These are phyloP conservation scores for Horisme vitalbata DNA, from an alignment of 2,888 invertebrate species.

Conservation along the genomic window DNA sequence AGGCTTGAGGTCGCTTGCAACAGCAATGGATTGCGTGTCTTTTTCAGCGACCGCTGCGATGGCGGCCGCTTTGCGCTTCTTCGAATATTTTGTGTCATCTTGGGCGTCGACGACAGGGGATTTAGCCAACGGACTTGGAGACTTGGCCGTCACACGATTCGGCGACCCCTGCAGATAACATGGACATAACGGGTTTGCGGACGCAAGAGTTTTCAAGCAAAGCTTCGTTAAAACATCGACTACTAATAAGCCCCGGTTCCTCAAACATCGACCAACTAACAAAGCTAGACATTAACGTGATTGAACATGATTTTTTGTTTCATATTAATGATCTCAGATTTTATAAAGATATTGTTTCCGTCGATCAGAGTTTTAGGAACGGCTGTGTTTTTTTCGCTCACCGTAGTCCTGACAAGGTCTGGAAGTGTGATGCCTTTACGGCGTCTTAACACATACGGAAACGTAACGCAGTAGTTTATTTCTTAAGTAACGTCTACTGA, in stretches of 20 bases:
- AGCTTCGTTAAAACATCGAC: no score
- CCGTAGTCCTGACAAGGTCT: not conserved
- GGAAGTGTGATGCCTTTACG: not conserved
- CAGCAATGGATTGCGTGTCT: not conserved
- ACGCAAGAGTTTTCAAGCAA: not conserved
- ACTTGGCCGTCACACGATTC: not conserved
- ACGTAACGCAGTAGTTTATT: not conserved
- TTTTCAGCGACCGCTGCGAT: not conserved
- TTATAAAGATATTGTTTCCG: no score
- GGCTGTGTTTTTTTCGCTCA: not conserved
- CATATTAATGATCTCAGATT: no score
- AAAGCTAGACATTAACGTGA: no score
- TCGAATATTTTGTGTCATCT: slow-evolving; percentile 27
- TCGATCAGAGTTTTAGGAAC: no score
- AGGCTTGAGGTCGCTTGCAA: not conserved
- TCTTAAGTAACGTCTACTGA: not conserved
- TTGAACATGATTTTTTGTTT: no score
- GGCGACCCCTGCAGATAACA: slow-evolving; percentile 18
- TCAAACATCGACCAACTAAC: no score
- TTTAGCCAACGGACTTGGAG: not conserved
- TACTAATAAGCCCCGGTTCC: no score
- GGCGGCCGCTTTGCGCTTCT: slow-evolving; percentile 6
- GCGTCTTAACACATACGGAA: not conserved
- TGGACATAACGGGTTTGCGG: slow-evolving; percentile 3
- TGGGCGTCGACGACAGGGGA: not conserved